Conservation (phyloP, 1,140 invertebrate genomes). For the Dendroctonus ponderosae region DNA sequence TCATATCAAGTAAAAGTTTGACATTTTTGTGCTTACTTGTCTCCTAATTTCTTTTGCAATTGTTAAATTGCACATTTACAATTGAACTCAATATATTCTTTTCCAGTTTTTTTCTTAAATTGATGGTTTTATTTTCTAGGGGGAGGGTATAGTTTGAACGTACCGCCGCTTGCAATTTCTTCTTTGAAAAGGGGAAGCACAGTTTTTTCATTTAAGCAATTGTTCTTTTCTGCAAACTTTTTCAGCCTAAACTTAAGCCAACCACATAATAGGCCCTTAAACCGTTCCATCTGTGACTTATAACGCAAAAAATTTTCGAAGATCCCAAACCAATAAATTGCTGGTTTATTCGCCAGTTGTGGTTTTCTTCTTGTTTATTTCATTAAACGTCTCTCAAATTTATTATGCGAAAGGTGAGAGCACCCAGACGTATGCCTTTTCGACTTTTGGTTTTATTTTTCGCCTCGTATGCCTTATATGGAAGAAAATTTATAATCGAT, state of each 20-base stretch:
- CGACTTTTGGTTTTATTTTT: slow-evolving; percentile 9
- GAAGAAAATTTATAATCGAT: slow-evolving; percentile 23
- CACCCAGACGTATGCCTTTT: slow-evolving; percentile 16
- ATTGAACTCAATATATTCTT: no score
- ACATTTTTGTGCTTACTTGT: not conserved
- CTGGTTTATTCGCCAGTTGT: slow-evolving; percentile 14
- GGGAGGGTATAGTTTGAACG: no score
- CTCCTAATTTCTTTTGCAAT: not conserved
- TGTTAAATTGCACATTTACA: no score
- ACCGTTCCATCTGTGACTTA: slow-evolving; percentile 7
- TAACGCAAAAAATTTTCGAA: slow-evolving; percentile 22
- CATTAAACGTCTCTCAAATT: slow-evolving; percentile 29
- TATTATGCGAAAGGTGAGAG: slow-evolving; percentile 28
- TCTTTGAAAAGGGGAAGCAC: no score
- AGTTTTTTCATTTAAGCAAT: no score
- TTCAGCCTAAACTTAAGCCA: no score
- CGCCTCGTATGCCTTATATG: slow-evolving; percentile 9
- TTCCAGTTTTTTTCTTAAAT: no score
- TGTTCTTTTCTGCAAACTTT: no score
- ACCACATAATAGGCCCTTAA: no score
- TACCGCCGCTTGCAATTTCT: no score
- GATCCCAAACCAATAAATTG: slow-evolving; percentile 11
- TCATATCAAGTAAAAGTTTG: not conserved
- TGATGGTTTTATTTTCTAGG: no score
- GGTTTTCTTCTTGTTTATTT: slow-evolving; percentile 23